A percentile compares a stretch with the other conserved stretches of the same genome.
phyloP scores from a whole-genome alignment of 2,888 invertebrate genomes.

The Scelioninae gen. 2 region DNA sequence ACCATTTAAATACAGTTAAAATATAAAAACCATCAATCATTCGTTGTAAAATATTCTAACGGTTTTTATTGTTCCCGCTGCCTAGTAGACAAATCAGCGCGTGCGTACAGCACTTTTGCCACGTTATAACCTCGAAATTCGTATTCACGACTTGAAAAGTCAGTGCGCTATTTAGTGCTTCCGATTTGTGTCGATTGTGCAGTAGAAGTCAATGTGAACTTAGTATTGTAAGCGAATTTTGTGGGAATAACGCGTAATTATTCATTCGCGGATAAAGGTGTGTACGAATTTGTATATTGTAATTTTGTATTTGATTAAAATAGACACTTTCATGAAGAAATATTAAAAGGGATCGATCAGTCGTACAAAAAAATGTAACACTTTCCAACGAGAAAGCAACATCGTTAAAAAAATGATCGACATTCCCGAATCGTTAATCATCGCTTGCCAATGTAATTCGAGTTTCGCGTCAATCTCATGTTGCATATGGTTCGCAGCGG shows the following conservation, averaged over 20 bases:
- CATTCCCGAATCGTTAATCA: conserved; percentile 13
- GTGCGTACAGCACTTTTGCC: conserved; percentile 1
- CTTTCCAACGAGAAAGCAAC: not conserved
- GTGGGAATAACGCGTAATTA: not conserved
- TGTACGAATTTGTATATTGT: not conserved
- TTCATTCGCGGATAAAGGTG: not conserved
- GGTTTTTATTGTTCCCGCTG: not conserved
- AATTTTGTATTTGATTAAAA: not conserved
- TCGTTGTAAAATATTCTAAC: no score
- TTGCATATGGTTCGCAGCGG: conserved; percentile 1
- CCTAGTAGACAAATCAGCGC: conserved; percentile 1
- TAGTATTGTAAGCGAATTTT: not conserved
- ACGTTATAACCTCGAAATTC: conserved; percentile 17
- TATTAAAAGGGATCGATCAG: not conserved
- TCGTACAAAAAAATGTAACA: conserved; percentile 1
- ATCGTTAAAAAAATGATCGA: not conserved
- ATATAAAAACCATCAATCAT: no score
- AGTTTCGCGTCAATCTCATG: not conserved
- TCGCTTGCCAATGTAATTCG: not conserved
- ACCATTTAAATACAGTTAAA: no score
- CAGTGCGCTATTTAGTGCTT: conserved; percentile 29
- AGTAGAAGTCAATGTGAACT: not conserved
- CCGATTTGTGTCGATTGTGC: conserved; percentile 5
- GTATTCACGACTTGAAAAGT: conserved; percentile 2
- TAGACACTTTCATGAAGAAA: not conserved